Conservation (phyloP, 2,888 invertebrate genomes). For the Lepidocyrtinus sp. region DNA sequence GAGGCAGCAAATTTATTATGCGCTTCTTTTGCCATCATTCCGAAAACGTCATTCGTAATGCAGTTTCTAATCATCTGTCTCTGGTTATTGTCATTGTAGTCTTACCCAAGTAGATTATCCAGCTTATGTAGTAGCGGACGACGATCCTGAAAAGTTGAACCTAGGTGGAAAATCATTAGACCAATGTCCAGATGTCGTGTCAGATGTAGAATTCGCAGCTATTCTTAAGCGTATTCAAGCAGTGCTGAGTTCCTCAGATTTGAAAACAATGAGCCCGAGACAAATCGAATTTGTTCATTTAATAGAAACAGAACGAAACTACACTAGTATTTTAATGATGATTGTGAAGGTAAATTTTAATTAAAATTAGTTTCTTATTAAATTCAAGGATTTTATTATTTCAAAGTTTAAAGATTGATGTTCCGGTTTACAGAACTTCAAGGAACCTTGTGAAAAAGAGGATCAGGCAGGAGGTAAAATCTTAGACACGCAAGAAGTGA, state of each 20-base stretch:
- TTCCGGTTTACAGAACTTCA: constrained; percentile 88
- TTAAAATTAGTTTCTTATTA: constrained; percentile 16
- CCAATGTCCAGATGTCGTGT: constrained; percentile 62
- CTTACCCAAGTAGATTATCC: constrained; percentile 67
- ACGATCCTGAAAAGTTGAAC: constrained; percentile 73
- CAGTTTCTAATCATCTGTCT: background rate
- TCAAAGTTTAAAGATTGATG: no score
- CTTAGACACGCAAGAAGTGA: constrained; percentile 91
- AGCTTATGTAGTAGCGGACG: constrained; percentile 75
- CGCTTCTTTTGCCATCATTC: background rate
- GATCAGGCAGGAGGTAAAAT: constrained; percentile 84
- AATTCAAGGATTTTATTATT: constrained; percentile 27
- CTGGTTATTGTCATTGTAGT: constrained; percentile 27
- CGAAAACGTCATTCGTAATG: background rate
- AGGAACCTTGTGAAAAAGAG: constrained; percentile 91
- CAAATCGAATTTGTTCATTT: constrained; percentile 92
- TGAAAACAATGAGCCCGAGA: constrained; percentile 82
- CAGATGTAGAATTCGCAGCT: constrained; percentile 64
- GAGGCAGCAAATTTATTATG: background rate
- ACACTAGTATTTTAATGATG: constrained; percentile 94
- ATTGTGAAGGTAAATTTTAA: constrained; percentile 84
- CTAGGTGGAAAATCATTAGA: constrained; percentile 67
- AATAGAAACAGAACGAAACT: constrained; percentile 97
- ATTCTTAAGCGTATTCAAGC: constrained; percentile 62
- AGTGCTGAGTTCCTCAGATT: constrained; percentile 71